Percentiles rank a stretch among this genome's conserved stretches.
Conservation (phyloP, 2,113 vertebrate species). For the Forbesichthys papilliferus region DNA sequence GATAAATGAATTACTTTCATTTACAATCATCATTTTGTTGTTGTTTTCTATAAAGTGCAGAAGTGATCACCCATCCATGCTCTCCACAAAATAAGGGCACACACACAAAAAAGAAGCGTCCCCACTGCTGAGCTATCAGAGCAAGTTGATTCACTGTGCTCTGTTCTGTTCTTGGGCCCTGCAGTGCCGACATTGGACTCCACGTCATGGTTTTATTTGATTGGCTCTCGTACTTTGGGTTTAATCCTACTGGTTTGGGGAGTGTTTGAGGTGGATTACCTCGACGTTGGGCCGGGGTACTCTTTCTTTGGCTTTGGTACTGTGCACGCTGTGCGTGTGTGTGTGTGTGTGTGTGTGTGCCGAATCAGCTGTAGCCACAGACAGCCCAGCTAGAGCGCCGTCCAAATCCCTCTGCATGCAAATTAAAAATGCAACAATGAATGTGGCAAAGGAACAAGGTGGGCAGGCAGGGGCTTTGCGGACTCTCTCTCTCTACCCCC, state of each 20-base stretch:
- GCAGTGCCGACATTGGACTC: constrained; percentile 60
- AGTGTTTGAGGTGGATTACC: constrained; percentile 78
- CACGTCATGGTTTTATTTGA: constrained; percentile 65
- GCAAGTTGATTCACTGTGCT: constrained; percentile 41
- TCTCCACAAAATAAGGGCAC: background rate
- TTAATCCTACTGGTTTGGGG: constrained; percentile 74
- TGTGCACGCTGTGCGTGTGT: constrained; percentile 63
- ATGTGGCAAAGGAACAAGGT: constrained; percentile 81
- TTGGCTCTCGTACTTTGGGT: constrained; percentile 71
- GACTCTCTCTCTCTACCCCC: constrained; percentile 15
- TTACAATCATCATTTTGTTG: background rate
- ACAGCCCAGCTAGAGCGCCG: constrained; percentile 70
- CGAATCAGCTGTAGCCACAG: constrained; percentile 75
- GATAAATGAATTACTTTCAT: background rate
- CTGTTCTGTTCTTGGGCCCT: constrained; percentile 66
- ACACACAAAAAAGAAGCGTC: constrained; percentile 12
- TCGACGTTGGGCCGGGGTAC: constrained; percentile 61
- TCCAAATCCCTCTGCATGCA: constrained; percentile 80
- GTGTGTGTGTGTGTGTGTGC: constrained; percentile 31
- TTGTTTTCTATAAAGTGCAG: constrained; percentile 6
- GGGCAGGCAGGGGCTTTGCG: constrained; percentile 68
- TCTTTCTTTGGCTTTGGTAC: constrained; percentile 69
- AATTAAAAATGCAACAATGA: constrained; percentile 79
- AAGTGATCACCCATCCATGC: background rate
- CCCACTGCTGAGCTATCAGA: constrained; percentile 52